phyloP scores from a whole-genome alignment of 2,888 invertebrate species.

The Eurois occulta region DNA sequence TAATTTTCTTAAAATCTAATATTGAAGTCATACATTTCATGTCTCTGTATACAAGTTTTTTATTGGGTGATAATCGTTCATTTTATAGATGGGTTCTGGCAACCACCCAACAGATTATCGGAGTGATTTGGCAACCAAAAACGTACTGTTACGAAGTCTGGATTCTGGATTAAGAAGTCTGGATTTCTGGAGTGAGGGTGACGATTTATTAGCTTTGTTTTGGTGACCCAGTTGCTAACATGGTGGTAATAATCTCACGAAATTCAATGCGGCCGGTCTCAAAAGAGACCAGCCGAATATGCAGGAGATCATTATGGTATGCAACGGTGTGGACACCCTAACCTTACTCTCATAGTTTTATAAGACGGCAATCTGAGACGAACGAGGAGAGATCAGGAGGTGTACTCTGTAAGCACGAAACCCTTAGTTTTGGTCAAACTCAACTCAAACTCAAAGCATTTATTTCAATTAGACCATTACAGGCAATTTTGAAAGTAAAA shows the following conservation, averaged over 20 bases:
- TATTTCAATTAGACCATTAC: too few relatives aligned
- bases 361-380: too few relatives aligned
- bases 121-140: slow-evolving; percentile 49
- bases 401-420: too few relatives aligned
- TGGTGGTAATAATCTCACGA: background rate
- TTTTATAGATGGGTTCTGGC: slow-evolving; percentile 23
- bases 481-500: too few relatives aligned
- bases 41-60: slow-evolving; percentile 10
- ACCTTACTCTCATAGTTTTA: too few relatives aligned
- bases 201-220: slow-evolving; percentile 9
- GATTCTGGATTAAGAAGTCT: slow-evolving; percentile 27
- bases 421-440: too few relatives aligned
- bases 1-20: slow-evolving; percentile 4
- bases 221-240: background rate
- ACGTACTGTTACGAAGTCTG: background rate
- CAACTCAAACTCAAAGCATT: too few relatives aligned
- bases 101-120: slow-evolving; percentile 34
- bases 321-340: too few relatives aligned
- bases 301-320: background rate
- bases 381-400: too few relatives aligned
- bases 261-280: background rate
- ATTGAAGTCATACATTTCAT: background rate
- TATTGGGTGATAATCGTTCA: slow-evolving; percentile 32
- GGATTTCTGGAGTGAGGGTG: background rate
- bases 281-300: background rate